Evolutionary conservation across 1,140 invertebrate species (phyloP).

Genomic region (Papilio xuthus): DNA sequence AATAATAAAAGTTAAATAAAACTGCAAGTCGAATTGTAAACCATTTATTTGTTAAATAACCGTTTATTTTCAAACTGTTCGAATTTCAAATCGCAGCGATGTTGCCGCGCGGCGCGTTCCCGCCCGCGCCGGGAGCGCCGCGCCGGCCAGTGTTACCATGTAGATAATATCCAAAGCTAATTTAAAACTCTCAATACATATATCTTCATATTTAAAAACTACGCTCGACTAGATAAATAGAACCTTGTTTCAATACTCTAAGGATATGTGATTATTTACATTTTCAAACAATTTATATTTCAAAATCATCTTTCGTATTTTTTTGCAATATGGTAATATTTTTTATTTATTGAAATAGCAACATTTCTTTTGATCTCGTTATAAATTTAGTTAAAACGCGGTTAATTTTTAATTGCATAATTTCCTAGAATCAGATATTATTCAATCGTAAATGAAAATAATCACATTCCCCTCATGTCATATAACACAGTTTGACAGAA

Average conservation of each 20-base stretch:
- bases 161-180: constrained; percentile 65
- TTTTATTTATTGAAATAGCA: no score
- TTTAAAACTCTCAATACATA: constrained; percentile 60
- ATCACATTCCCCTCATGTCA: constrained; percentile 16
- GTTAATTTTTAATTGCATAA: no score
- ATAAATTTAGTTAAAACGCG: no score
- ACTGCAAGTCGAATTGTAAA: constrained; percentile 34
- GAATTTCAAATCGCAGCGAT: constrained; percentile 37
- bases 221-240: constrained; percentile 54
- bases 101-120: neutral
- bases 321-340: no score
- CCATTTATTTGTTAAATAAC: constrained; percentile 38
- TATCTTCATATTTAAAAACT: constrained; percentile 60
- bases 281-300: neutral
- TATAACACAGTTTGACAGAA: constrained; percentile 23
- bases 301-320: neutral
- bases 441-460: constrained; percentile 7
- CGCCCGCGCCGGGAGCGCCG: no score
- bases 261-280: neutral
- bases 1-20: neutral
- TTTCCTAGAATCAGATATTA: neutral
- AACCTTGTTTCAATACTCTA: constrained; percentile 34
- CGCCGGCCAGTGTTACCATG: constrained; percentile 34
- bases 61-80: constrained; percentile 38
- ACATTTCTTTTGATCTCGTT: no score